Evolutionary conservation across 2,113 vertebrate genomes (phyloP).

Genomic region (Paratilapia polleni): DNA sequence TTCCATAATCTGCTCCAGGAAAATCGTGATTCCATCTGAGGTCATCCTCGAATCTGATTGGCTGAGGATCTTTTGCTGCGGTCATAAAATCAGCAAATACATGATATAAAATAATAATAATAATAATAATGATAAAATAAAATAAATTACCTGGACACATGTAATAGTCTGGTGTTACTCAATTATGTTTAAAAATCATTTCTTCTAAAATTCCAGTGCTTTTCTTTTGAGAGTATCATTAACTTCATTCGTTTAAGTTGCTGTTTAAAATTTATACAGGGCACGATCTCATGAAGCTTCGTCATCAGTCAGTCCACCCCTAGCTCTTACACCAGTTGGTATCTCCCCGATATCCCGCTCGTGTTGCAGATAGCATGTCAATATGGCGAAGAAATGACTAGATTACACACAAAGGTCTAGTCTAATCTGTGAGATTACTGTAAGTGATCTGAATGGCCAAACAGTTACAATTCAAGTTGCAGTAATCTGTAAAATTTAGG

Average conservation of each 20-base stretch:
- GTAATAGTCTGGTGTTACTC: background rate
- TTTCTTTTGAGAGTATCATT: background rate
- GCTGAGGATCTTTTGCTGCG: background rate
- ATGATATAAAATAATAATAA: background rate
- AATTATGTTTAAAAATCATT: background rate
- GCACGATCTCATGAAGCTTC: background rate
- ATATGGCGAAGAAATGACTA: background rate
- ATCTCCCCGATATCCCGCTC: slow-evolving; percentile 19
- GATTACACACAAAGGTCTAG: background rate
- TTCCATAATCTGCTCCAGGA: background rate
- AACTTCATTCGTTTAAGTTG: background rate
- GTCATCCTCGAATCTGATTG: slow-evolving; percentile 35
- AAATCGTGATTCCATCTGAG: slow-evolving; percentile 14
- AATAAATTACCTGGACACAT: accelerated
- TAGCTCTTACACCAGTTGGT: slow-evolving; percentile 16
- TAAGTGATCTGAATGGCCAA: background rate
- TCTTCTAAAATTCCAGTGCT: background rate
- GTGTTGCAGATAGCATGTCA: background rate
- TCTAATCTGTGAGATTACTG: background rate
- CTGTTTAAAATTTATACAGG: background rate
- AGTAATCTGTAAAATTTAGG: background rate
- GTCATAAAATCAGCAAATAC: background rate
- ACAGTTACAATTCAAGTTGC: background rate
- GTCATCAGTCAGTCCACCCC: slow-evolving; percentile 7
- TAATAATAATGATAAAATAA: background rate